Base-by-base conservation (phyloP, 2,113 vertebrate genomes). In the Dendrocopos noguchii region DNA sequence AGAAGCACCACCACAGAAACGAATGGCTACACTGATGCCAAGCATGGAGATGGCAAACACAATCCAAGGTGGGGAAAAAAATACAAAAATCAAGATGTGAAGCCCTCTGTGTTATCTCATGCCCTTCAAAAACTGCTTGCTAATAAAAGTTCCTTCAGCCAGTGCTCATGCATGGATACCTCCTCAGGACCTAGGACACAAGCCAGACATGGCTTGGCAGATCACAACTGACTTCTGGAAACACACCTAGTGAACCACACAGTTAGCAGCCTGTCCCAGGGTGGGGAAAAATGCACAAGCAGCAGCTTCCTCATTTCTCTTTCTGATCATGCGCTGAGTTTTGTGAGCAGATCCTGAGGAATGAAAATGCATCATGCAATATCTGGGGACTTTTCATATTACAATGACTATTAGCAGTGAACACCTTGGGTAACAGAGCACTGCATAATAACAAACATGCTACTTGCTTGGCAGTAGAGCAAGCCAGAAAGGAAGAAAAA, bases 51-150 rank as follows among this genome's bases (percentile, higher is more conserved):
- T 1, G 13, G 70, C 13, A 20, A 42, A 60, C 21, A 36, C 12
- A 14, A 4, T 1, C 6, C 0, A 0, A 19, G 19, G 7, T 8
- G 12, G 5, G 29, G 3, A 28, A 4, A 12, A 12, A 1, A 39
- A 53, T 15, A 21, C 9, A 33, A 59, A 70, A 56, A 22, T 5
- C 4, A 13, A 50, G 47, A 21, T 15, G 27, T 21, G 47, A 70
- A 93, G 59, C 31, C 16, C 63, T 56, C 47, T 25, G 24, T 4
- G 3, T 39, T 2, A 1, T 15, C 75, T 70, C 25, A 8, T 3
- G 15, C 14, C 50, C 3, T n/a, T 86, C 53, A 72, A 53, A 52
- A 44, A 1, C 25, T 16, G 36, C 20, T 57, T 7, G 16, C 19
- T 70, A 60, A 63, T 1, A 21, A 53, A 80, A n/a, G 20, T 28